These are phyloP conservation scores for Agriopis aurantiaria DNA, from an alignment of 2,888 invertebrate genomes.

Conservation along the genomic window DNA sequence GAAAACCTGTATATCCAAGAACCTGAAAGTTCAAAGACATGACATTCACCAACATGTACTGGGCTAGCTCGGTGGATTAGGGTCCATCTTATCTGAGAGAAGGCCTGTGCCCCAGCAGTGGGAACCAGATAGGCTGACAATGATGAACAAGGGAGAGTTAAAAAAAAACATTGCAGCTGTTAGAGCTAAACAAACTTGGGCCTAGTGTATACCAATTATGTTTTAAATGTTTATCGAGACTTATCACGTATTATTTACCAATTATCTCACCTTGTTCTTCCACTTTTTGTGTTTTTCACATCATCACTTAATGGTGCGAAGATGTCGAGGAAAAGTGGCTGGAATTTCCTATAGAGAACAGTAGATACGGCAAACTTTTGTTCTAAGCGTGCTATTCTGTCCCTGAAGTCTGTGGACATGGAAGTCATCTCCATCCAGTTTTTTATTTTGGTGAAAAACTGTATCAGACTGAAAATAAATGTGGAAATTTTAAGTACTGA, in stretches of 20 bases:
- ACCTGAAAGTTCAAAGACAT: no score
- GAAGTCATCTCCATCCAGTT: conserved; percentile 98
- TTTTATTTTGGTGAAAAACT: conserved; percentile 97
- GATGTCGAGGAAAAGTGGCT: conserved; percentile 94
- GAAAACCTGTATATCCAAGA: no score
- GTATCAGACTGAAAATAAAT: conserved; percentile 89
- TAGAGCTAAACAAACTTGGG: no score
- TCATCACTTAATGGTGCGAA: conserved; percentile 88
- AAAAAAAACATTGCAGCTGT: no score
- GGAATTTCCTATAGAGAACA: conserved; percentile 96
- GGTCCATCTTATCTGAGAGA: no score
- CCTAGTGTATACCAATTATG: conserved; percentile 30
- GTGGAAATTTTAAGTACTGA: neutral
- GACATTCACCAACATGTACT: no score
- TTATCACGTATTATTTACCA: no score
- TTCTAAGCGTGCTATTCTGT: conserved; percentile 94
- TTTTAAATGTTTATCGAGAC: no score
- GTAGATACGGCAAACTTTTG: conserved; percentile 97
- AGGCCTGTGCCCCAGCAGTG: no score
- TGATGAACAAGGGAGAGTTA: no score
- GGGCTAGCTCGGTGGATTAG: no score
- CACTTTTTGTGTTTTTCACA: conserved; percentile 69
- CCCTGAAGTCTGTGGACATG: conserved; percentile 92
- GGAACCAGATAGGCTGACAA: no score
- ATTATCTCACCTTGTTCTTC: conserved; percentile 75